Evolutionary conservation across 2,888 invertebrate genomes (phyloP).

Genomic region (Hololepta plana): DNA sequence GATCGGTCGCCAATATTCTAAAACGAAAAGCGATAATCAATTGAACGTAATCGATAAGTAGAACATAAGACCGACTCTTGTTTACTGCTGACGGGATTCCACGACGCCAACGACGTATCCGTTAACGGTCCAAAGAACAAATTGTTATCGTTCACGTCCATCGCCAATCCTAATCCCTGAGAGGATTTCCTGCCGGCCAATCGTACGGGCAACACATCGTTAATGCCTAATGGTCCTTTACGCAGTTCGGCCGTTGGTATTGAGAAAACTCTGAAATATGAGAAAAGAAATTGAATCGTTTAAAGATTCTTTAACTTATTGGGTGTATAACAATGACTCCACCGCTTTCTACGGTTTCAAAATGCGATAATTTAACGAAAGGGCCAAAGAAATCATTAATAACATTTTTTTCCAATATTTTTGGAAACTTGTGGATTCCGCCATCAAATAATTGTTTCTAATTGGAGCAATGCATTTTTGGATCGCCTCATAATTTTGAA

Average conservation of each 20-base stretch:
- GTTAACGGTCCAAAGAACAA: constrained; percentile 61
- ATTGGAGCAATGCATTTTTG: too few species aligned
- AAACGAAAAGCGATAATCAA: constrained; percentile 10
- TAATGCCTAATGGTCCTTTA: constrained; percentile 52
- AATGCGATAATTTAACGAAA: too few species aligned
- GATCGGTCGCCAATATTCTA: constrained; percentile 55
- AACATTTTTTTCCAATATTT: too few species aligned
- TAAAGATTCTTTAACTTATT: background rate
- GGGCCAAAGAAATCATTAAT: too few species aligned
- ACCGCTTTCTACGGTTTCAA: too few species aligned
- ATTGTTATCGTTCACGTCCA: constrained; percentile 54
- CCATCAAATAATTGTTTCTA: too few species aligned
- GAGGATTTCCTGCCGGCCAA: constrained; percentile 71
- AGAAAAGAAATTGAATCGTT: constrained; percentile 4
- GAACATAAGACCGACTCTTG: constrained; percentile 38
- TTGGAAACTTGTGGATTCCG: too few species aligned
- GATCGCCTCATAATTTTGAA: too few species aligned
- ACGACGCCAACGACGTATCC: constrained; percentile 65
- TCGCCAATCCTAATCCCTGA: constrained; percentile 57
- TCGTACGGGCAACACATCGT: constrained; percentile 52
- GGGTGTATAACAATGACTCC: too few species aligned
- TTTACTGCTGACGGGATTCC: constrained; percentile 54
- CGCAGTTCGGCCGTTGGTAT: constrained; percentile 54
- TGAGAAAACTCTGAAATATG: constrained; percentile 46
- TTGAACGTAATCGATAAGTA: constrained; percentile 3